phyloP scores from a whole-genome alignment of 2,888 invertebrate genomes.

The Eilema griseolum region DNA sequence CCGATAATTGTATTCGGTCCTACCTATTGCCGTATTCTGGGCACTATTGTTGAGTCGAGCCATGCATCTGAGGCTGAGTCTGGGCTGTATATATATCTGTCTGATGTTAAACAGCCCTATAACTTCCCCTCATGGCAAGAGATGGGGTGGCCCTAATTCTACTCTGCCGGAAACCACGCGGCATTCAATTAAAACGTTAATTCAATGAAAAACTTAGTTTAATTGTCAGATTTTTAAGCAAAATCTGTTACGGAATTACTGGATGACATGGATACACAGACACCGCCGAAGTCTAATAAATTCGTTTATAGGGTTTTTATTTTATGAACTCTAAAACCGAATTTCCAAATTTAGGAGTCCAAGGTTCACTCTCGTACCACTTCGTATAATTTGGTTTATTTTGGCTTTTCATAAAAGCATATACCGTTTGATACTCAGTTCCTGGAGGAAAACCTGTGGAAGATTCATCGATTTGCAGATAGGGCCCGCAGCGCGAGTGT shows the following conservation, averaged over 20 bases:
- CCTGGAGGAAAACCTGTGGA: background rate
- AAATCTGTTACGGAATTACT: background rate
- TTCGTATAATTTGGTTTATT: background rate
- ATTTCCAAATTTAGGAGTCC: background rate
- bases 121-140: too few species aligned
- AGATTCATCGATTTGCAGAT: background rate
- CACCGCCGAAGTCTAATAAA: background rate
- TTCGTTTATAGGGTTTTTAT: background rate
- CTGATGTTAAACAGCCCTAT: too few species aligned
- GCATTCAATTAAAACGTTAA: too few species aligned
- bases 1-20: too few species aligned
- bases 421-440: background rate
- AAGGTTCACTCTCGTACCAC: background rate
- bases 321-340: too few species aligned
- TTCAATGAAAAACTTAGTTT: background rate
- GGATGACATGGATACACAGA: background rate
- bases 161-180: too few species aligned
- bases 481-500: too few species aligned
- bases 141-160: too few species aligned
- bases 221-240: background rate
- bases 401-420: background rate
- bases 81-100: too few species aligned
- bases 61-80: too few species aligned
- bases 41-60: too few species aligned
- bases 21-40: too few species aligned